Base-by-base conservation (phyloP, 2,888 invertebrate genomes). In the Automeris io region DNA sequence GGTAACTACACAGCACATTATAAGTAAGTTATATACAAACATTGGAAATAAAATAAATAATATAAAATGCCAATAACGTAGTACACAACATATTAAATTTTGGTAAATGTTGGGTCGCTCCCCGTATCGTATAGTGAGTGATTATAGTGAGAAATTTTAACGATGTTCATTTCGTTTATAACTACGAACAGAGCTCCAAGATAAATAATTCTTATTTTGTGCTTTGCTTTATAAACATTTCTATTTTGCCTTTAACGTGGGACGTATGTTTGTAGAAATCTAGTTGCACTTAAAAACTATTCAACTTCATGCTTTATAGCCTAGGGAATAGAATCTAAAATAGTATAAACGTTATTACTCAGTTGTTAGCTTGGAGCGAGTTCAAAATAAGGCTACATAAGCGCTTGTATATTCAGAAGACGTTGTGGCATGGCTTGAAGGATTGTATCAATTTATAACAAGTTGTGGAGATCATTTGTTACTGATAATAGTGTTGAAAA, bases 341-440 rank as follows among this genome's bases (percentile, higher is more conserved):
- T 49, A 3, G 24, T 22, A 23, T 38, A 31, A 12, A 2, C 22
- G 3, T 33, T n/a, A 29, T 13, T 3, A 9, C 12, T 24, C 6
- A 31, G 35, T 37, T 41, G 47, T 47, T 45, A 51, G 44, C 41
- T 34, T 39, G 45, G 43, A 59, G 48, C 48, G 52, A 47, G 48
- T 48, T 46, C 40, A 33, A 39, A 50, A 47, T 51, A 50, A 51
- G 40, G 34, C 42, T 44, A 39, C 37, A 46, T 47, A 49, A 54
- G 43, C 44, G 46, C 54, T 65, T 65, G 52, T 58, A 63, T 62
- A 66, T 68, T 64, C 57, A 60, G 49, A 43, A 55, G 54, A 51
- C 43, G 46, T 51, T 48, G 43, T 33, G 55, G 42, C 38, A 45
- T 53, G 50, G 58, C 58, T 47, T 53, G 60, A 63, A 53, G 54